Evolutionary conservation across 2,888 invertebrate species (phyloP), one percentile per base, ranked within the genome.

Genomic region (Alsophila aescularia): DNA sequence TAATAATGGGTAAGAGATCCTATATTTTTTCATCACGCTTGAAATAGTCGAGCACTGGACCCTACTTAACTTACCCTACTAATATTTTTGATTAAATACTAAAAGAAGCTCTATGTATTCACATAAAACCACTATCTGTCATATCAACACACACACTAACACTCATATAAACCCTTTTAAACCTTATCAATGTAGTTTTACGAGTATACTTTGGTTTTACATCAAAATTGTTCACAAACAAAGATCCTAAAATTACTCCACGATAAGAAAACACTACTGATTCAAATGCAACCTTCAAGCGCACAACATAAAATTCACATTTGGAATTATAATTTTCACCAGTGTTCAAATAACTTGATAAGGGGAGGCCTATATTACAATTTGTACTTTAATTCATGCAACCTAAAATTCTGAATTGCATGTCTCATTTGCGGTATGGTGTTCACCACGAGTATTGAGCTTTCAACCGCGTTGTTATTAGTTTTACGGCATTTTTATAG

Each of bases 401-500:
- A 0, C n/a, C 32, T 50, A 58, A 50, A 53, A 45, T 18, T 45
- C 44, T 45, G 24, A 56, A 45, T 47, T 52, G 37, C 42, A 32
- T 42, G 27, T 34, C 35, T 49, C 32, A 42, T 34, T 45, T 45
- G 41, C 45, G 45, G 39, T 5, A 18, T 36, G 40, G 40, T 36
- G 41, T 42, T 49, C 41, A 29, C 44, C 32, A 40, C 34, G 40
- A 21, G 59, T 65, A 63, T 66, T 64, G 63, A 62, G 67, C 69
- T 60, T 65, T 64, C 62, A 58, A 60, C 57, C 51, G 54, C 59
- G 69, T 69, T 70, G 77, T 80, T 81, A 83, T 83, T 81, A 80
- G 75, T 77, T 79, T 79, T 77, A 79, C 77, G 73, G 72, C 65
- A 58, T 72, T 79, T 83, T 84, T 81, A 82, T 77, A 70, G 75